These are phyloP conservation scores for Cotesia vestalis DNA, from an alignment of 1,140 invertebrate species.

Conservation along the genomic window DNA sequence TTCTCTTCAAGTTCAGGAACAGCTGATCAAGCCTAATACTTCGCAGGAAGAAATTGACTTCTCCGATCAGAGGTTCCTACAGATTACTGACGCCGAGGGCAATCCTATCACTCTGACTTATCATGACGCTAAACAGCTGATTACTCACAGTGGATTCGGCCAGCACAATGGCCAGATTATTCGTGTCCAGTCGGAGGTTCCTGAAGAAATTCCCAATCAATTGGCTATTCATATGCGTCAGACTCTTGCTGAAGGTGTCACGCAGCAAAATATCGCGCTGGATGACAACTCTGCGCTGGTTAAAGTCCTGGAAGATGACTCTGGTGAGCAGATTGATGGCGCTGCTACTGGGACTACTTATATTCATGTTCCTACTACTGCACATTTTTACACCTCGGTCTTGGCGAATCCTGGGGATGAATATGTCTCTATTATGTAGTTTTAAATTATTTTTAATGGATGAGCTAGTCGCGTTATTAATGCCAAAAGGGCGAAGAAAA, in stretches of 20 bases:
- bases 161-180: slow-evolving; percentile 60
- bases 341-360: slow-evolving; percentile 56
- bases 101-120: slow-evolving; percentile 75
- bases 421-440: too few species aligned
- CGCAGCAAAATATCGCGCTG: slow-evolving; percentile 31
- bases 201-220: slow-evolving; percentile 47
- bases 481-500: too few species aligned
- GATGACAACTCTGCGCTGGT: slow-evolving; percentile 53
- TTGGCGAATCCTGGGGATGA: too few species aligned
- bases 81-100: slow-evolving; percentile 74
- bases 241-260: slow-evolving; percentile 38
- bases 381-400: slow-evolving; percentile 48
- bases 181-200: slow-evolving; percentile 52
- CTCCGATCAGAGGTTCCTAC: slow-evolving; percentile 56
- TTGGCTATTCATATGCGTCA: slow-evolving; percentile 46
- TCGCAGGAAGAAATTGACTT: slow-evolving; percentile 48
- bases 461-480: too few species aligned
- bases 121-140: slow-evolving; percentile 69
- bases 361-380: slow-evolving; percentile 45
- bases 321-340: slow-evolving; percentile 53
- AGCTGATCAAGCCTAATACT: slow-evolving; percentile 42
- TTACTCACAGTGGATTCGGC: slow-evolving; percentile 65
- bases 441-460: too few species aligned
- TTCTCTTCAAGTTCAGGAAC: slow-evolving; percentile 46
- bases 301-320: slow-evolving; percentile 53